Conservation (phyloP, 35 echinoderm and acorn worm genomes). For the Anneissia japonica region DNA sequence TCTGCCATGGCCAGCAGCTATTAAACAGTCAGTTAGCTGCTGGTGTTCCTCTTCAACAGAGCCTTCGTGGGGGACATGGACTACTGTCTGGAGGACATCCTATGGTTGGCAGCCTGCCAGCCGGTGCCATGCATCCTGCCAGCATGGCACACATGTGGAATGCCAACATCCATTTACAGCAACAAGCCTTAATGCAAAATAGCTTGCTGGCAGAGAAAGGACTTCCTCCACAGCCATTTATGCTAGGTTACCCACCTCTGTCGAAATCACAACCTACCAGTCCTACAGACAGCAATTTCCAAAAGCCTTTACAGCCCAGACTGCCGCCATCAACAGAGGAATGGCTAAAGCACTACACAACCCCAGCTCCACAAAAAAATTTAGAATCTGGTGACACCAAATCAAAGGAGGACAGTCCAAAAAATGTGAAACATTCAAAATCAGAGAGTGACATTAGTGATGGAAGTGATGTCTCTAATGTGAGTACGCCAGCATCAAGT, state of each 20-base stretch:
- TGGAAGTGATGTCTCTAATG: conserved; percentile 62
- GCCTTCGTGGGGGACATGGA: conserved; percentile 16
- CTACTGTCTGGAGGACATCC: conserved; percentile 30
- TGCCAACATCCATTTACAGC: conserved; percentile 70
- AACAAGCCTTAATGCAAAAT: conserved; percentile 69
- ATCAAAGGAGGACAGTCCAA: background rate
- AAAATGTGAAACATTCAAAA: conserved; percentile 10
- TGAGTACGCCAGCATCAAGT: conserved; percentile 66
- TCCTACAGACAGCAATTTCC: background rate
- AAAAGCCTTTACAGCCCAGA: background rate
- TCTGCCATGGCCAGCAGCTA: conserved; percentile 65
- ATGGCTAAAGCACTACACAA: conserved; percentile 70
- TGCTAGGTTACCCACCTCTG: conserved; percentile 65
- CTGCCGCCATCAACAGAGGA: conserved; percentile 48
- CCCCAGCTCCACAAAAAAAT: background rate
- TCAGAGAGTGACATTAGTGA: conserved; percentile 54
- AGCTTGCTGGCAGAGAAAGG: conserved; percentile 55
- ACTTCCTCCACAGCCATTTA: conserved; percentile 51
- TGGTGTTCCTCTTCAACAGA: background rate
- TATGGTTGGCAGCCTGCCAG: conserved; percentile 30
- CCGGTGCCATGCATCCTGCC: conserved; percentile 59
- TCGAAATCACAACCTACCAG: conserved; percentile 29
- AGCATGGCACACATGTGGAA: conserved; percentile 88
- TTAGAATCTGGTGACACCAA: background rate
- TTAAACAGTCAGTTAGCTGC: conserved; percentile 10